Conservation (phyloP, 1,140 invertebrate species). For the Drosophila ananassae region DNA sequence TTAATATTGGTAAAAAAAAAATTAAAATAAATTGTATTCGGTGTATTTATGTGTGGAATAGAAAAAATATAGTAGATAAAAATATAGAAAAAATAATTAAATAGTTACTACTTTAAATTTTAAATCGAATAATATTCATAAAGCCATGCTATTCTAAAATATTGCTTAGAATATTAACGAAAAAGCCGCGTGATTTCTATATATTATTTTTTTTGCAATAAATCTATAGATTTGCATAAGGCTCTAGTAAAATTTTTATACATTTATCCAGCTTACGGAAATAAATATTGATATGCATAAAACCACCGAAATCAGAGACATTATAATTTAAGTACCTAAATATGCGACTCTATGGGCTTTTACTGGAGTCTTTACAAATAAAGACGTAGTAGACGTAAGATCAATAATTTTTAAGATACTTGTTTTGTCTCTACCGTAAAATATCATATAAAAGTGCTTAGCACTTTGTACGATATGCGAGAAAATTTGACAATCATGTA, state of each 20-base stretch:
- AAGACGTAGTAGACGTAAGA: no score
- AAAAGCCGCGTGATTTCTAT: background rate
- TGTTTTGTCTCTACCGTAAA: no score
- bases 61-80: no score
- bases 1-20: no score
- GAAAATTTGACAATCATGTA: background rate
- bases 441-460: background rate
- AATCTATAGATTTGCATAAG: slow-evolving; percentile 36
- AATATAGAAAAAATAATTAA: no score
- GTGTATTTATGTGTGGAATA: no score
- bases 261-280: background rate
- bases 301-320: slow-evolving; percentile 4
- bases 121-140: background rate
- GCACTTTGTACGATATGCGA: background rate
- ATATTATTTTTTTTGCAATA: background rate
- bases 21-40: no score
- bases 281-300: background rate
- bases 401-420: no score
- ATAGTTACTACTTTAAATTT: no score
- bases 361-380: background rate
- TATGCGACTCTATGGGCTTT: background rate
- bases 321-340: slow-evolving; percentile 24
- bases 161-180: background rate
- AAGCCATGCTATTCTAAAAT: slow-evolving; percentile 1
- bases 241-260: slow-evolving; percentile 22